Evolutionary conservation across 2,888 invertebrate species (phyloP), one percentile per base, ranked within the genome.

Genomic region (Conomelus anceps): DNA sequence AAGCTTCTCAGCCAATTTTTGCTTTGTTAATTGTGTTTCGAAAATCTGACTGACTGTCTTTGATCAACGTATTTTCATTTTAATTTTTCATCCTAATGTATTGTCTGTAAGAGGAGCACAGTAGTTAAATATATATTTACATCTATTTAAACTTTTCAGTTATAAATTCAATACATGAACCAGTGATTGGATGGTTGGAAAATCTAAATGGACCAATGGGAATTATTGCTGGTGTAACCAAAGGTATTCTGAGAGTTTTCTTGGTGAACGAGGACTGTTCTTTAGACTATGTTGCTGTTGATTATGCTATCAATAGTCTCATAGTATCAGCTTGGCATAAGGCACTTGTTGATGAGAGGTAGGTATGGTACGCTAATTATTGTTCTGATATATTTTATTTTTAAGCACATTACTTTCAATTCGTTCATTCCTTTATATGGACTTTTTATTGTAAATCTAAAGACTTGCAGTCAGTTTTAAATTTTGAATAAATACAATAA

Each of bases 101-200:
- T n/a, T n/a, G n/a, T n/a, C n/a, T n/a, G n/a, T n/a, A n/a, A n/a
- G n/a, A n/a, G n/a, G n/a, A n/a, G n/a, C n/a, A n/a, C n/a, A n/a
- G n/a, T n/a, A n/a, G n/a, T n/a, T n/a, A n/a, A n/a, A n/a, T n/a
- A n/a, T n/a, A n/a, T n/a, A 7, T 7, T 26, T 26, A 11, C 6
- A 11, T 11, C 26, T 26, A 11, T 26, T 34, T 24, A 23, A 86
- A n/a, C 17, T 85, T 90, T 90, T 9, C 86, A 91, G 94, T 94
- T 0, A 91, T 93, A 41, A 93, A 93, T 13, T 92, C 93, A 22
- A 91, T 93, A 41, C 92, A 91, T 63, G 94, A 94, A 90, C 94
- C 94, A 23, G 92, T 93, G 0, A 93, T 93, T 84, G 94, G 94
- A 11, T 94, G 94, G 94, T 93, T 93, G 11, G 94, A 94, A 91